Conservation (phyloP, 2,888 invertebrate genomes). For the Stenolophus ochropezus region DNA sequence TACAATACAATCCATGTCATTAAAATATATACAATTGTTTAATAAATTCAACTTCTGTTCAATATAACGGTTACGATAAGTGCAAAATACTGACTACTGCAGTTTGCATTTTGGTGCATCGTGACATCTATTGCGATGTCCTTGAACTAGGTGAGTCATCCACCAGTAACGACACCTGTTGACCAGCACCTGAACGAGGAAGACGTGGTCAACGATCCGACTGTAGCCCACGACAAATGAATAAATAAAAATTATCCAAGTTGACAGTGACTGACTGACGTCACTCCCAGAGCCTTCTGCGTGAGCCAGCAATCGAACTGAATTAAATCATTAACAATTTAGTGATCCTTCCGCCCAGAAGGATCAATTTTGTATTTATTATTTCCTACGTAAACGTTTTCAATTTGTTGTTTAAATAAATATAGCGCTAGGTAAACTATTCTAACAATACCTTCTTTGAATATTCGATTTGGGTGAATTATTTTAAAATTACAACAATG, state of each 20-base stretch:
- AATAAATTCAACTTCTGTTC: too few relatives aligned
- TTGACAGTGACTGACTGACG: conserved; percentile 10
- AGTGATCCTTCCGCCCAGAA: not conserved
- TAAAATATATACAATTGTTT: too few relatives aligned
- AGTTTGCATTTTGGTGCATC: not conserved
- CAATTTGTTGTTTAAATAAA: too few relatives aligned
- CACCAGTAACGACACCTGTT: conserved; percentile 49
- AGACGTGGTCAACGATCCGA: not conserved
- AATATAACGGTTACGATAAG: too few relatives aligned
- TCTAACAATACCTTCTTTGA: too few relatives aligned
- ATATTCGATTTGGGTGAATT: too few relatives aligned
- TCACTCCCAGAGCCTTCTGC: conserved; percentile 2
- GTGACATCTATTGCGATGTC: conserved; percentile 37
- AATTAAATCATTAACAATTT: conserved; percentile 40
- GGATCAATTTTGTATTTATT: conserved; percentile 21
- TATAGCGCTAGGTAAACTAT: too few relatives aligned
- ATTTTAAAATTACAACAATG: too few relatives aligned
- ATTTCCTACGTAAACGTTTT: too few relatives aligned
- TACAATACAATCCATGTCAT: too few relatives aligned
- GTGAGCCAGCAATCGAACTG: conserved; percentile 17
- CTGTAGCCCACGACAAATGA: not conserved
- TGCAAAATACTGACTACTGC: too few relatives aligned
- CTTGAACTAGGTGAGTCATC: conserved; percentile 51
- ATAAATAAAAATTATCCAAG: conserved; percentile 18
- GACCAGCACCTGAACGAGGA: conserved; percentile 6